phyloP scores from a whole-genome alignment of 2,888 invertebrate species.

The Leptarthrus brevirostris region DNA sequence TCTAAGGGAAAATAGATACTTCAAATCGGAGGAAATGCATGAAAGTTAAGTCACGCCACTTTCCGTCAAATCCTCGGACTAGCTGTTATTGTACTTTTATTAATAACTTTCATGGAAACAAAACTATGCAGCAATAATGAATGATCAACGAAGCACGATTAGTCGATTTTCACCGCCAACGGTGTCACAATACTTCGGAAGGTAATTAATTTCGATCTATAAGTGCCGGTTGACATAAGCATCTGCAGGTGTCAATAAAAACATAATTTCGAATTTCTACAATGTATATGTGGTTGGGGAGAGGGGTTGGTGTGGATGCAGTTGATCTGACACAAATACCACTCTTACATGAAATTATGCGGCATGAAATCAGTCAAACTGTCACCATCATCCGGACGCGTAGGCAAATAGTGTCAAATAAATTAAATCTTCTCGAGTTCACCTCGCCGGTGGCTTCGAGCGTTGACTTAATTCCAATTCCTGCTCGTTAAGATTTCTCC shows the following conservation, averaged over 20 bases:
- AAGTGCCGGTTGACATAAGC: not conserved
- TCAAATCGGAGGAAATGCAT: too few relatives aligned
- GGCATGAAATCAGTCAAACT: constrained; percentile 19
- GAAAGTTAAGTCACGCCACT: too few relatives aligned
- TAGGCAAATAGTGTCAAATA: constrained; percentile 41
- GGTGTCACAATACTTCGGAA: not conserved
- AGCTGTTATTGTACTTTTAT: too few relatives aligned
- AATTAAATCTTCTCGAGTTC: constrained; percentile 9
- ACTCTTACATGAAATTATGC: constrained; percentile 28
- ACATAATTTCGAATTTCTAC: not conserved
- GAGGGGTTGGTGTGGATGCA: not conserved
- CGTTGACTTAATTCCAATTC: not conserved
- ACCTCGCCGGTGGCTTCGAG: not conserved
- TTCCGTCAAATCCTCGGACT: too few relatives aligned
- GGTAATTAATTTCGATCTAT: not conserved
- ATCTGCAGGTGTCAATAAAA: not conserved
- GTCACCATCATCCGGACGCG: constrained; percentile 24
- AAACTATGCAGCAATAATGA: not conserved
- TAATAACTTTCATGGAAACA: too few relatives aligned
- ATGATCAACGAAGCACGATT: not conserved
- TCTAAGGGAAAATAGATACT: too few relatives aligned
- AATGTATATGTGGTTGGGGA: not conserved
- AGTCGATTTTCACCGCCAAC: not conserved
- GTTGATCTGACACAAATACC: not conserved
- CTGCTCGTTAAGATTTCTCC: constrained; percentile 20